These are phyloP conservation scores for Sciurus niger DNA, from an alignment of 2,113 vertebrate genomes.

Conservation along the genomic window DNA sequence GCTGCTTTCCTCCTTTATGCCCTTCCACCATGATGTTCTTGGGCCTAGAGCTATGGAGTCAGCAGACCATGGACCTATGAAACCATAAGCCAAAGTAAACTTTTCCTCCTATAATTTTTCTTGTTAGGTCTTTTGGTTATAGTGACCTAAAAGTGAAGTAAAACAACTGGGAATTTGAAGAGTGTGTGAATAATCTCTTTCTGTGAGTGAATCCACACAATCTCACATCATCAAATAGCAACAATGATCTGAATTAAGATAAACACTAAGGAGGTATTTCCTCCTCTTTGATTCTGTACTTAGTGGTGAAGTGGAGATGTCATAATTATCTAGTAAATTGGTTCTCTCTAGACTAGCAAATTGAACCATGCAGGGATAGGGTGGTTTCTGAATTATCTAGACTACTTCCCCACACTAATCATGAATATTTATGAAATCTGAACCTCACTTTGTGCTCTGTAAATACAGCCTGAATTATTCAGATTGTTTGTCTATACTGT, in stretches of 20 bases:
- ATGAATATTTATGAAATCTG: constrained; percentile 82
- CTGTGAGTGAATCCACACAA: neutral
- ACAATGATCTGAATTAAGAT: constrained; percentile 10
- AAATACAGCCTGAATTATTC: constrained; percentile 83
- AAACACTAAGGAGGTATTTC: constrained; percentile 49
- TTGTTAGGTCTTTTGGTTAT: too few relatives aligned
- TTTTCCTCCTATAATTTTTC: too few relatives aligned
- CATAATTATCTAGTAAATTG: constrained; percentile 74
- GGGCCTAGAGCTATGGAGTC: too few relatives aligned
- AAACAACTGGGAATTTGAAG: neutral
- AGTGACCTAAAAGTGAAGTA: too few relatives aligned
- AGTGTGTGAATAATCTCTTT: neutral
- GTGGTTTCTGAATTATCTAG: constrained; percentile 74
- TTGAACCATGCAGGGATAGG: constrained; percentile 62
- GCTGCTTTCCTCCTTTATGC: too few relatives aligned
- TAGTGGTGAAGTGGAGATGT: constrained; percentile 48
- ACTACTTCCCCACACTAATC: constrained; percentile 72
- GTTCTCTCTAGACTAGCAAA: constrained; percentile 61
- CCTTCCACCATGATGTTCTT: too few relatives aligned
- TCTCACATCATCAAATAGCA: neutral
- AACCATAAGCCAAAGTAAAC: too few relatives aligned
- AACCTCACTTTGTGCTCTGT: constrained; percentile 80
- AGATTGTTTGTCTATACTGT: constrained; percentile 82
- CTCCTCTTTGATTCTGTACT: neutral
- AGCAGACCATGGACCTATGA: too few relatives aligned